These are phyloP conservation scores for Philereme transversata DNA, from an alignment of 2,888 invertebrate species.

Conservation along the genomic window DNA sequence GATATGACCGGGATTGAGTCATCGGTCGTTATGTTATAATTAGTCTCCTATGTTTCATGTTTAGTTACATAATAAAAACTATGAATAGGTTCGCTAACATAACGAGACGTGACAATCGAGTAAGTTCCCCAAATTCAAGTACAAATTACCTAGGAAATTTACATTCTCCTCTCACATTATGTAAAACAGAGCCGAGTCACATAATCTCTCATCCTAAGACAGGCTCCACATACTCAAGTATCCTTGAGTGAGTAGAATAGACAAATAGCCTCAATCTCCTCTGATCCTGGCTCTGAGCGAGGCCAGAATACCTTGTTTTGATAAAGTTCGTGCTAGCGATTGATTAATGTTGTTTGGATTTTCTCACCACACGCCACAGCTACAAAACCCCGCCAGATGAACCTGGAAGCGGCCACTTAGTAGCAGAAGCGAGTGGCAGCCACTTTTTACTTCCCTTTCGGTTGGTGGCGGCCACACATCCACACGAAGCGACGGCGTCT, in stretches of 20 bases:
- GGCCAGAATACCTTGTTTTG: slow-evolving; percentile 4
- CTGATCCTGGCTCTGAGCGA: slow-evolving; percentile 10
- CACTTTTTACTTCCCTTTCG: too few relatives aligned
- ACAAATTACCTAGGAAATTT: slow-evolving; percentile 14
- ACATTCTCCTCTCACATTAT: slow-evolving; percentile 13
- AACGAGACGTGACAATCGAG: slow-evolving; percentile 6
- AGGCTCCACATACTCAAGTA: slow-evolving; percentile 3
- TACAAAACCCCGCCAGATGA: too few relatives aligned
- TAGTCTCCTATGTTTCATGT: too few relatives aligned
- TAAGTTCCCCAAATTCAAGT: slow-evolving; percentile 14
- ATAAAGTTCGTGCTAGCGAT: slow-evolving; percentile 1
- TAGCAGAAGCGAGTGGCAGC: too few relatives aligned
- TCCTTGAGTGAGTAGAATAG: slow-evolving; percentile 20
- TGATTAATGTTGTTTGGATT: neutral
- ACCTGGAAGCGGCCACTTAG: too few relatives aligned
- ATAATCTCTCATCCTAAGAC: slow-evolving; percentile 10
- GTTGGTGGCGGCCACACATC: too few relatives aligned
- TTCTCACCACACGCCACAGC: too few relatives aligned
- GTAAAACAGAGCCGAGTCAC: slow-evolving; percentile 14
- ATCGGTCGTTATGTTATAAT: too few relatives aligned
- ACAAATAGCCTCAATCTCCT: slow-evolving; percentile 16
- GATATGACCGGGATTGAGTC: too few relatives aligned
- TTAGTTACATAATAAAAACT: too few relatives aligned
- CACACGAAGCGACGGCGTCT: too few relatives aligned
- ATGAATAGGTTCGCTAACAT: neutral